phyloP scores from a whole-genome alignment of 2,797 vertebrate species.

The Calcarius lapponicus region DNA sequence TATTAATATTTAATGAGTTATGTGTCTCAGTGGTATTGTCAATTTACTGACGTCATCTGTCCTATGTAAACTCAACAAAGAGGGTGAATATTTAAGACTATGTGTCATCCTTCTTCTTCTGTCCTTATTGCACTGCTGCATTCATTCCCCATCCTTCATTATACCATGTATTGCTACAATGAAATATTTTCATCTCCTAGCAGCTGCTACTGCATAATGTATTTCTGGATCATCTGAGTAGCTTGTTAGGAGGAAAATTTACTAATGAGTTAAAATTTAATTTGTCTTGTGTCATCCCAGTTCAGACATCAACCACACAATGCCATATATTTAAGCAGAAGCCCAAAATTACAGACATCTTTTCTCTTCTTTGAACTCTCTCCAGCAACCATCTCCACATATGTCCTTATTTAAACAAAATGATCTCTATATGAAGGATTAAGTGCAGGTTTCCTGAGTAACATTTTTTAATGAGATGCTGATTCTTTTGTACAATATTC shows the following conservation, averaged over 20 bases:
- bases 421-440: background rate
- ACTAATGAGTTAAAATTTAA: slow-evolving; percentile 22
- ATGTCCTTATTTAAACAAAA: slow-evolving; percentile 36
- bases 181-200: slow-evolving; percentile 29
- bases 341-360: background rate
- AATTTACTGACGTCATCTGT: slow-evolving; percentile 24
- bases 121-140: background rate
- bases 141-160: background rate
- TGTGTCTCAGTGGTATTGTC: background rate
- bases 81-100: slow-evolving; percentile 26
- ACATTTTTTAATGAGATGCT: slow-evolving; percentile 29
- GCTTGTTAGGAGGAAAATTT: slow-evolving; percentile 36
- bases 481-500: background rate
- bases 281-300: background rate
- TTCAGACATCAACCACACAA: background rate
- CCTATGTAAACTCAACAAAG: slow-evolving; percentile 1
- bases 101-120: slow-evolving; percentile 9
- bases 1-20: slow-evolving; percentile 1
- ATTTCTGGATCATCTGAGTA: slow-evolving; percentile 33
- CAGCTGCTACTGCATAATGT: slow-evolving; percentile 16
- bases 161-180: background rate
- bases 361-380: slow-evolving; percentile 2
- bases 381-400: slow-evolving; percentile 22
- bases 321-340: background rate
- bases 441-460: slow-evolving; percentile 42